phyloP scores from a whole-genome alignment of 2,888 invertebrate genomes.

The Tenodera sinensis region DNA sequence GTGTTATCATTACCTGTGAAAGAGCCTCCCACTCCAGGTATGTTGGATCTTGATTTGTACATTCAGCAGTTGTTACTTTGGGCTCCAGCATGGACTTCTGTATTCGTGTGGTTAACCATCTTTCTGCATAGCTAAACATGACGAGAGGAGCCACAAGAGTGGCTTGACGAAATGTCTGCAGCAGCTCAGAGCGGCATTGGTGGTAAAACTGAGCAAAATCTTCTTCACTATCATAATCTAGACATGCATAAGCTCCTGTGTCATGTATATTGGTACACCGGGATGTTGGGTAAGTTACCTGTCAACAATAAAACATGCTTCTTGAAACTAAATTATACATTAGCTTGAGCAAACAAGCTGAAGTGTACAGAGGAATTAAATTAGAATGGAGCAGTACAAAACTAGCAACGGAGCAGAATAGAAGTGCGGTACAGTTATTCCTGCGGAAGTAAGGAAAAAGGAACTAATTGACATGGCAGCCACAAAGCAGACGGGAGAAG shows the following conservation, averaged over 20 bases:
- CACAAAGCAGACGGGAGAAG: too few species aligned
- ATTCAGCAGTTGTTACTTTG: constrained; percentile 37
- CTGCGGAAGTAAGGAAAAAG: too few species aligned
- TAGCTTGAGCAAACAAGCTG: background rate
- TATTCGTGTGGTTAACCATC: constrained; percentile 74
- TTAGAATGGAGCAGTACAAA: too few species aligned
- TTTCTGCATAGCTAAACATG: constrained; percentile 78
- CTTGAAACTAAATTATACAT: background rate
- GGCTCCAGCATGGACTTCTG: constrained; percentile 55
- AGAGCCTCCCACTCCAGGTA: constrained; percentile 85
- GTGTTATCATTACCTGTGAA: constrained; percentile 41
- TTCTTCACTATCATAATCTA: constrained; percentile 89
- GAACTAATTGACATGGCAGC: too few species aligned
- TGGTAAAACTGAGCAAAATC: constrained; percentile 83
- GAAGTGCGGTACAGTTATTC: too few species aligned
- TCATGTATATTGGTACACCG: constrained; percentile 48
- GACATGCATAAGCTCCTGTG: constrained; percentile 65
- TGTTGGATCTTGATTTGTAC: constrained; percentile 50
- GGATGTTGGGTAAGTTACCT: constrained; percentile 60
- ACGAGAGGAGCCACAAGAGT: constrained; percentile 77
- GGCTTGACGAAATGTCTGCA: constrained; percentile 72
- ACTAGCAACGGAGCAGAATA: too few species aligned
- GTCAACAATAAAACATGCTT: constrained; percentile 17
- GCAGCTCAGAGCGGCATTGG: constrained; percentile 74
- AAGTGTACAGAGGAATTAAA: background rate